Evolutionary conservation across 2,888 invertebrate species (phyloP), one percentile per base, ranked within the genome.

Genomic region (Plutella xylostella): DNA sequence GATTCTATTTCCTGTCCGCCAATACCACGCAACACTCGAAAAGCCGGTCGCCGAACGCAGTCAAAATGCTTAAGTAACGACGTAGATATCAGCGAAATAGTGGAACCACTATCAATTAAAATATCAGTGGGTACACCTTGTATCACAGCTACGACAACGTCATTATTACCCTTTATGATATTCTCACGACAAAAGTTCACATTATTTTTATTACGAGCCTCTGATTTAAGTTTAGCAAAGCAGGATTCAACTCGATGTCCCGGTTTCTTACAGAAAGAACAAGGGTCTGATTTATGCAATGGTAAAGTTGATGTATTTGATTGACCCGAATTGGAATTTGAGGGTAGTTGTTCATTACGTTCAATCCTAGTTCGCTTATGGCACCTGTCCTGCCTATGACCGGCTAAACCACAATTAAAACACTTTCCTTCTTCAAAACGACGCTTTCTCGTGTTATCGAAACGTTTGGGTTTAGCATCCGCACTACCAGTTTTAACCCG

Each of bases 161-260:
- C 43, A 21, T 18, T 18, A 9, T 30, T 43, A 2, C 5, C 4
- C 5, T 2, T n/a, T 20, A 5, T 4, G 17, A 11, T 12, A 34
- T 20, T 33, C 9, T 41, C 44, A 4, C 19, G 31, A 30, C 49
- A 49, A 39, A 49, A 46, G 12, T 49, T 52, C 5, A 50, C 45
- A 34, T 45, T 50, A 14, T 20, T n/a, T 17, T 30, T 46, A 22
- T 49, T 47, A 9, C 40, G 44, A 6, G 48, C 31, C 17, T 51
- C 48, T 3, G 48, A 46, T 20, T 42, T 46, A 7, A 34, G 12
- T 30, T 50, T 55, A 6, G 48, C 50, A 48, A 53, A 53, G 39
- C 51, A 55, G 28, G 41, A 45, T 5, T 55, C 51, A 15, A 46
- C 14, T 22, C 42, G 48, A 30, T 53, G 53, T 3, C 54, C 51